phyloP scores from a whole-genome alignment of 2,888 invertebrate species.

The Drosophila incognita region DNA sequence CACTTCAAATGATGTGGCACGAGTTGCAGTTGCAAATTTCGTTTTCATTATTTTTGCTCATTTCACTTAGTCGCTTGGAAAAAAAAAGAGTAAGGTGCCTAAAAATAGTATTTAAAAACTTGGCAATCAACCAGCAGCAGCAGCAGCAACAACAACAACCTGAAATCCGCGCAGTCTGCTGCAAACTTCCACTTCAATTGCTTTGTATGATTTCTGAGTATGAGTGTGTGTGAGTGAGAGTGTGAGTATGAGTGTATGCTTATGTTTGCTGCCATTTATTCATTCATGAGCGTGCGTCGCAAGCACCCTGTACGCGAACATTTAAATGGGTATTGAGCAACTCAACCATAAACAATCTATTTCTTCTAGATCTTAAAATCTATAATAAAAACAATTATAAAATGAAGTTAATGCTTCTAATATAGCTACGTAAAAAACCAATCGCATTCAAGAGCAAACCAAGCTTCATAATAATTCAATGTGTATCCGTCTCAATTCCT shows the following conservation, averaged over 20 bases:
- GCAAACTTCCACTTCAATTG: slow-evolving; percentile 73
- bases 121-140: slow-evolving; percentile 36
- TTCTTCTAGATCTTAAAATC: neutral
- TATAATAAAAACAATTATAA: neutral
- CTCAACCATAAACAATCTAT: neutral
- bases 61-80: slow-evolving; percentile 38
- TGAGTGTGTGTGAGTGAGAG: slow-evolving; percentile 15
- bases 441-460: neutral
- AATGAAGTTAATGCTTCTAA: neutral
- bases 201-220: slow-evolving; percentile 36
- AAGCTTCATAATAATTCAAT: neutral
- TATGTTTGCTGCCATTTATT: slow-evolving; percentile 60
- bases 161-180: slow-evolving; percentile 56
- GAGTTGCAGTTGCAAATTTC: slow-evolving; percentile 50
- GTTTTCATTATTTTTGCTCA: slow-evolving; percentile 46
- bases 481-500: neutral
- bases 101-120: slow-evolving; percentile 65
- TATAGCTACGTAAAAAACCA: neutral
- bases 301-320: slow-evolving; percentile 35
- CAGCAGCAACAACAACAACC: slow-evolving; percentile 7
- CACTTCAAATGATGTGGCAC: slow-evolving; percentile 29
- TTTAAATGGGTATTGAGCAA: neutral
- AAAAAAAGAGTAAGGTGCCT: slow-evolving; percentile 36
- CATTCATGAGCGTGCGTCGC: slow-evolving; percentile 65
- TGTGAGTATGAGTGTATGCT: slow-evolving; percentile 33